Evolutionary conservation across 2,113 vertebrate genomes (phyloP).

Genomic region (Desmodus rotundus): DNA sequence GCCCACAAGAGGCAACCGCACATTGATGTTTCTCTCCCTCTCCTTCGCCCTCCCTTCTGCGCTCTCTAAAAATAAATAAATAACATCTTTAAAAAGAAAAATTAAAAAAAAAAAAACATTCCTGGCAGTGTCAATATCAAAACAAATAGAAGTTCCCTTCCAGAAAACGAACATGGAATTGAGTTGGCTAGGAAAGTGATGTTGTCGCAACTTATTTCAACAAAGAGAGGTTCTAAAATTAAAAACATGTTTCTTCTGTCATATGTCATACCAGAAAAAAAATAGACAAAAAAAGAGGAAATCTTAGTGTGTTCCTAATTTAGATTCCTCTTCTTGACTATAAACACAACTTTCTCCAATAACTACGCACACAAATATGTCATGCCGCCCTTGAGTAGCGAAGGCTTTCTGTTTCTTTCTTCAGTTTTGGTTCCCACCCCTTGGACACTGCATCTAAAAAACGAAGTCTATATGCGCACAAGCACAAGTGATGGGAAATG

Average conservation of each 20-base stretch:
- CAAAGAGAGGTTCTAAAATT: conserved; percentile 60
- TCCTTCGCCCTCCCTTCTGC: too few species aligned
- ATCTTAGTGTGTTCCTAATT: conserved; percentile 66
- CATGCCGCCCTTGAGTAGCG: not conserved
- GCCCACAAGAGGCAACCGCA: too few species aligned
- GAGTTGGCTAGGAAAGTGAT: conserved; percentile 43
- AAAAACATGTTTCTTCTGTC: conserved; percentile 63
- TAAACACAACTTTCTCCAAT: conserved; percentile 62
- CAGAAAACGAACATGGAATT: conserved; percentile 58
- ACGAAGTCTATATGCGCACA: not conserved
- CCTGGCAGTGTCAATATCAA: conserved; percentile 41
- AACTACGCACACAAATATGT: conserved; percentile 12
- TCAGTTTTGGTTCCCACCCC: not conserved
- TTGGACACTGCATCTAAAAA: not conserved
- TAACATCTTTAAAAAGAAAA: too few species aligned
- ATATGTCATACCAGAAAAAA: conserved; percentile 55
- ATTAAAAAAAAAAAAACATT: conserved; percentile 3
- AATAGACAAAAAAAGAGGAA: not conserved
- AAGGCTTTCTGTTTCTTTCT: not conserved
- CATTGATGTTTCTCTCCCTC: too few species aligned
- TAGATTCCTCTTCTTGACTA: conserved; percentile 53
- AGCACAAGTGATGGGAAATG: not conserved
- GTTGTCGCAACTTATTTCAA: conserved; percentile 58
- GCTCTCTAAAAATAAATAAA: too few species aligned
- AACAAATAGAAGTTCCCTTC: conserved; percentile 52